A percentile compares a stretch with the other conserved stretches of the same genome.
Conservation (phyloP, 1,140 invertebrate species). For the Nasonia longicornis region DNA sequence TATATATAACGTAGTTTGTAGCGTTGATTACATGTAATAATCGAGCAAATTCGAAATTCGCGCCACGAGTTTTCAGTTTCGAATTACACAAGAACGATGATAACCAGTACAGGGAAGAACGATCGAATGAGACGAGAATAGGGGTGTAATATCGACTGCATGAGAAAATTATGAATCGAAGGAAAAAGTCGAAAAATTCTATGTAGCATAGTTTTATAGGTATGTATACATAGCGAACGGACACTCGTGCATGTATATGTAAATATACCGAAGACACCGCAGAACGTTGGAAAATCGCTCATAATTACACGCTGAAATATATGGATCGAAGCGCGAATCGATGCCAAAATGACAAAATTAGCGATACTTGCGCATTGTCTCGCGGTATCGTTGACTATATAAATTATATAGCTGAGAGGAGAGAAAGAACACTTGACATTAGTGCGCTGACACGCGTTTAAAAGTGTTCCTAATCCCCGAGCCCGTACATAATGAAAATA, state of each 20-base stretch:
- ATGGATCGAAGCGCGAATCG: background rate
- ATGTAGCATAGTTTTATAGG: constrained; percentile 67
- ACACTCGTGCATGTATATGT: background rate
- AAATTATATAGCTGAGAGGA: background rate
- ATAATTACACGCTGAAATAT: background rate
- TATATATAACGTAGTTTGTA: background rate
- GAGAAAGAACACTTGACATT: background rate
- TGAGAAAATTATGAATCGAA: background rate
- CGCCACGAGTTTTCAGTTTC: background rate
- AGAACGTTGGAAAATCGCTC: constrained; percentile 14
- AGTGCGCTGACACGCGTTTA: background rate
- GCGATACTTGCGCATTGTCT: constrained; percentile 7
- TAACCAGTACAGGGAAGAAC: background rate
- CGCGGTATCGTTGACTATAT: background rate
- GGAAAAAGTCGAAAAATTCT: constrained; percentile 52
- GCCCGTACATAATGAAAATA: constrained; percentile 47
- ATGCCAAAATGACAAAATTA: background rate
- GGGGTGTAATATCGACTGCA: background rate
- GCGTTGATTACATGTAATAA: no score
- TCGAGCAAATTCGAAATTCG: background rate
- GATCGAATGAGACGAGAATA: background rate
- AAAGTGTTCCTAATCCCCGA: constrained; percentile 25
- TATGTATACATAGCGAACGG: constrained; percentile 37
- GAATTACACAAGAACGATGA: background rate
- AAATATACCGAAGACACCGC: constrained; percentile 39